Base-by-base conservation (phyloP, 2,113 vertebrate species). In the Origma solitaria region DNA sequence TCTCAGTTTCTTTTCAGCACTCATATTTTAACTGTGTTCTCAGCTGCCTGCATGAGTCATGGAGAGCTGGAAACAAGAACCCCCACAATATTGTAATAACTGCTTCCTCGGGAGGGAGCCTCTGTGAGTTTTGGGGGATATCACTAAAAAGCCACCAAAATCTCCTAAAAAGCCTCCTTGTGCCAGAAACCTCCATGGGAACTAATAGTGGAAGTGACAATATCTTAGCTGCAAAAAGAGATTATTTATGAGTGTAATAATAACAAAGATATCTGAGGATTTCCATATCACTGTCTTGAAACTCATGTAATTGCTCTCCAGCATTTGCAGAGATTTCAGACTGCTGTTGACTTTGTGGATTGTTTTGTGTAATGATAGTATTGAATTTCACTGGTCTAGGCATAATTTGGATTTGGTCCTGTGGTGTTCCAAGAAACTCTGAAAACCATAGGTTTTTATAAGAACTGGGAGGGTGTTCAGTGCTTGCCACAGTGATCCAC, bases 1-100 rank as follows among this genome's bases (percentile, higher is more conserved):
- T 92, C 92, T 90, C 86, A 72, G 90, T 81, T 96, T 90, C 95
- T 93, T 92, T 95, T 92, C 84, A 81, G 92, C 69, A 82, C 81
- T 95, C 56, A 53, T 70, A 78, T 94, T 93, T 88, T 81, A 84
- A 45, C 72, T 84, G 82, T 75, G 56, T 71, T 96, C 92, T 95
- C 82, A 87, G 92, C 82, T 90, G 90, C 92, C 16, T 86, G 64
- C 61, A 61, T 97, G 95, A 97, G 92, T 97, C 95, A 96, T 21
- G 24, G 76, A 81, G 90, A 93, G 76, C 85, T 95, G 86, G 90
- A 95, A 96, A 78, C 44, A 86, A 68, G 90, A 86, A 30, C 38
- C 40, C 33, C 31, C 69, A 1, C 78, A 49, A 49, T n/a, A 81
- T 45, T 80, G 53, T 62, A 90, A 82, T 50, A 92, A 83, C 82